Base-by-base conservation (phyloP, 2,113 vertebrate genomes). In the Porphyrio hochstetteri region DNA sequence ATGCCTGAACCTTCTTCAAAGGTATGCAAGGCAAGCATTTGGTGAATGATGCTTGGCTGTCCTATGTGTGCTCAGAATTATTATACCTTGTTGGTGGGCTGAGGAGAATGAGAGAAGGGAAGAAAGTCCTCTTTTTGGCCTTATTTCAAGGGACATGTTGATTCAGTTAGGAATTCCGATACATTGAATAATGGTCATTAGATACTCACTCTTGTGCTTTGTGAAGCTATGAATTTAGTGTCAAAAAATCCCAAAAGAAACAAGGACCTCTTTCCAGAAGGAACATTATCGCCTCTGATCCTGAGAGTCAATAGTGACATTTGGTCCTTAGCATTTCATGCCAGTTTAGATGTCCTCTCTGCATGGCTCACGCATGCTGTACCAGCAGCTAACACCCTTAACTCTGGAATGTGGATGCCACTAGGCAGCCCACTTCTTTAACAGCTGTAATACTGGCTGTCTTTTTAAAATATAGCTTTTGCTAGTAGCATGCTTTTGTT, bases 231-330 rank as follows among this genome's bases (percentile, higher is more conserved):
- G 35, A 88, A 50, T 36, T 65, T 35, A 44, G 29, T 57, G 33
- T n/a, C 5, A 48, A 56, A 19, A 55, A 61, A 17, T 20, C 0
- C 7, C 1, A 0, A 35, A 46, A 42, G 46, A 75, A 7, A 68
- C 9, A 35, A 1, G 0, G 6, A 42, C 3, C 9, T 44, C 50
- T 53, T 82, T 88, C 31, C 59, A 64, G 31, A 5, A 68, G 11
- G 42, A 29, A 3, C 38, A 29, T 67, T 11, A 75, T 17, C n/a
- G 63, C 25, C 10, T 75, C 35, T 71, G 28, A n/a, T 71, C 16
- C 27, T 18, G 36, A 68, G 57, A 71, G 11, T 17, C 31, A 46
- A 15, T 15, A 91, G 28, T 14, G 31, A 35, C 29, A 46, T 84
- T 70, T 24, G 10, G 55, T 19, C 21, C 3, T 17, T 1, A 20